phyloP scores from a whole-genome alignment of 1,140 invertebrate species.

The Eubasilissa regina region DNA sequence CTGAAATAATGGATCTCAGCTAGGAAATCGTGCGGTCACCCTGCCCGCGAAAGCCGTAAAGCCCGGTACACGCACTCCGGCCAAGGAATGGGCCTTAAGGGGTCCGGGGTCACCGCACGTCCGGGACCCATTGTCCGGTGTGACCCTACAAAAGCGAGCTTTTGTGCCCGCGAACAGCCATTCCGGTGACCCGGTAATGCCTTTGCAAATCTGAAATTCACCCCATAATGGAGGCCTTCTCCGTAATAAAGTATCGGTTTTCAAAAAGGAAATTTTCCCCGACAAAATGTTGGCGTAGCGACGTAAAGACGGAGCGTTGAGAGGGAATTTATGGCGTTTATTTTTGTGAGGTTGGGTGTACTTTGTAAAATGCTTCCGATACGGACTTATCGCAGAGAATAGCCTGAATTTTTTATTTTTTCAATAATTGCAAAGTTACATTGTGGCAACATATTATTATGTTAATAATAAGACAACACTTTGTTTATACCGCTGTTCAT shows the following conservation, averaged over 20 bases:
- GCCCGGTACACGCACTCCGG: neutral
- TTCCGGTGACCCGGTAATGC: conserved; percentile 9
- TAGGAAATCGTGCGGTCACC: conserved; percentile 1
- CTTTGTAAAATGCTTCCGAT: no score
- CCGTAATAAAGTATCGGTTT: conserved; percentile 21
- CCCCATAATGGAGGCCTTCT: conserved; percentile 25
- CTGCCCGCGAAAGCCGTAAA: neutral
- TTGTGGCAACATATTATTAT: no score
- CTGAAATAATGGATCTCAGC: no score
- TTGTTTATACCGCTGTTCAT: no score
- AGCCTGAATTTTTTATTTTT: no score
- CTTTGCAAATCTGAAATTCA: conserved; percentile 37
- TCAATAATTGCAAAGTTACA: no score
- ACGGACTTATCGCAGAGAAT: no score
- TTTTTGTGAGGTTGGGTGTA: no score
- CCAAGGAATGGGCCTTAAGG: neutral
- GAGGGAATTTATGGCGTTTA: no score
- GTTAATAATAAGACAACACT: no score
- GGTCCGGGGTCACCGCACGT: conserved; percentile 15
- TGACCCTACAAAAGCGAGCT: conserved; percentile 29
- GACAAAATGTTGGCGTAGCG: neutral
- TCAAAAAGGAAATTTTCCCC: conserved; percentile 13
- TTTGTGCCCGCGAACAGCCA: conserved; percentile 14
- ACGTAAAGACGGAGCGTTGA: no score
- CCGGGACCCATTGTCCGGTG: conserved; percentile 13